These are phyloP conservation scores for Butorides virescens DNA, from an alignment of 2,113 vertebrate genomes.

Conservation along the genomic window DNA sequence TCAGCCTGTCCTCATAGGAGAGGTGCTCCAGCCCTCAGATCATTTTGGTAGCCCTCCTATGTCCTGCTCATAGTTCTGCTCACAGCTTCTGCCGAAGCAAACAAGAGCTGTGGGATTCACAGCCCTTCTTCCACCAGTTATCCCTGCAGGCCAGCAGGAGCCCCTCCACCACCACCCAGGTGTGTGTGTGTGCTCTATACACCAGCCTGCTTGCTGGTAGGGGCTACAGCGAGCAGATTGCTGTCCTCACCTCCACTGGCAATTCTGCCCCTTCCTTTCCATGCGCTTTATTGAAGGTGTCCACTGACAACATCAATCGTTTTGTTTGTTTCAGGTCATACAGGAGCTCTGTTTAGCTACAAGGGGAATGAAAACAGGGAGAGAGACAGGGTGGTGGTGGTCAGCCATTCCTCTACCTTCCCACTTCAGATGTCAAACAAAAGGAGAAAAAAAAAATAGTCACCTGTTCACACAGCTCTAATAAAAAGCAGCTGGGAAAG, in stretches of 20 bases:
- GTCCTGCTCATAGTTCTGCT: not conserved
- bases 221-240: not conserved
- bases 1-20: too few relatives aligned
- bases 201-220: not conserved
- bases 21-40: too few relatives aligned
- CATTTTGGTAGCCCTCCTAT: too few relatives aligned
- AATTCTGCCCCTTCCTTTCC: not conserved
- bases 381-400: not conserved
- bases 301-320: not conserved
- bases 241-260: not conserved
- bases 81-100: too few relatives aligned
- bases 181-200: fast-evolving
- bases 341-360: not conserved
- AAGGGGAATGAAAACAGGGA: not conserved
- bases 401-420: not conserved
- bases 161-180: not conserved
- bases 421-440: not conserved
- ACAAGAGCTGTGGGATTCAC: not conserved
- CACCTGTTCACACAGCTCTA: not conserved
- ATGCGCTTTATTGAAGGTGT: not conserved
- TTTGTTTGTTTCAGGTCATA: not conserved
- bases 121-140: not conserved
- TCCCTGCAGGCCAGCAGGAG: not conserved
- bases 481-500: constrained; percentile 7
- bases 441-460: not conserved